Base-by-base conservation (phyloP, 92 coral and sea anemone species). In the Diadumene lineata region DNA sequence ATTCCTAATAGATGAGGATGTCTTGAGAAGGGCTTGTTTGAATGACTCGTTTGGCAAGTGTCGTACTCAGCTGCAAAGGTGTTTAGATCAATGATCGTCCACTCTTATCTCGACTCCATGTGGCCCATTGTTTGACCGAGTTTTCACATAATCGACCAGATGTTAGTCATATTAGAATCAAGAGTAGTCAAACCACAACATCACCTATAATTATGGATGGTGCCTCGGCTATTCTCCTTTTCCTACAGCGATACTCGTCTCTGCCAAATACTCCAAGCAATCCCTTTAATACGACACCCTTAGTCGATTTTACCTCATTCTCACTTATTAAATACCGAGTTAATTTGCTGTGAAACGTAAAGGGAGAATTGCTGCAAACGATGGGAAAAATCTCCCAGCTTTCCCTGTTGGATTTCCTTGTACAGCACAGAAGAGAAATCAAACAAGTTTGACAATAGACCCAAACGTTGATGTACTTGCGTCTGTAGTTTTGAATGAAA, bases 81-180 rank as follows among this genome's bases (percentile, higher is more conserved):
- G 97, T 88, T 79, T 79, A 56, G 73, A 73, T 81, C 81, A 84
- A 70, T 66, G 81, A 65, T 80, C 56, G 34, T 79, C 78, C 81
- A 81, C 75, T 76, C 90, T 91, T 91, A 91, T 91, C 97, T 91
- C 78, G 83, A 50, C 75, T 88, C 87, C 97, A 91, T 91, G 97
- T 91, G 97, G 93, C 89, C 97, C 97, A 91, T 91, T 91, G 97
- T 91, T 91, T 84, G 74, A 44, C 64, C 57, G 63, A 86, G 90
- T 88, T 85, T 91, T 88, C 92, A 85, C 81, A 91, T 91, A 91
- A 91, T 91, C 97, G 97, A 71, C 97, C 97, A 91, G 97, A 91
- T 91, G 97, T 85, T 90, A 88, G 83, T 82, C 70, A 82, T 75
- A 88, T 82, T 75, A 91, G 85, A 88, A 85, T 91, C 75, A 78